Evolutionary conservation across 2,113 vertebrate genomes (phyloP).

Genomic region (Apus apus): DNA sequence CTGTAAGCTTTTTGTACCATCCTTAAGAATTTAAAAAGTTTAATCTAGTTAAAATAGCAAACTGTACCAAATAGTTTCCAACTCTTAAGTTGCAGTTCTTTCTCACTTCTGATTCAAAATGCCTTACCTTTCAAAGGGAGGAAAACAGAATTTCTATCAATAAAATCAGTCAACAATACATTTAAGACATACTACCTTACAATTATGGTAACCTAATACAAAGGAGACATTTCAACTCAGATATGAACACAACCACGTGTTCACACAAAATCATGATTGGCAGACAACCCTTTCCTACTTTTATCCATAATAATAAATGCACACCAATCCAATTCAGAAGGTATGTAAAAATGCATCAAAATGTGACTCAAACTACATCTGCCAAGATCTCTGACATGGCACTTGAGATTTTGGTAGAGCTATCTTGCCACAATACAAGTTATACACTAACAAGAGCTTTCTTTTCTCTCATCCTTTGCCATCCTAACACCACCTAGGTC

Average conservation of each 20-base stretch:
- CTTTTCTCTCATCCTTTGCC: background rate
- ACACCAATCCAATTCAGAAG: background rate
- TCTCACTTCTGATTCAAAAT: background rate
- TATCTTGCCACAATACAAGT: background rate
- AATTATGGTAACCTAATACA: background rate
- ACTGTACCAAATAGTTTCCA: background rate
- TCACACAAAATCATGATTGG: rapidly evolving
- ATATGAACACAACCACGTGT: rapidly evolving
- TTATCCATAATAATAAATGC: background rate
- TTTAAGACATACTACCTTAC: background rate
- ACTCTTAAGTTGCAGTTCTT: background rate
- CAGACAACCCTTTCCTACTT: background rate
- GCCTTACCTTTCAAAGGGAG: background rate
- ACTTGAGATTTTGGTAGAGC: background rate
- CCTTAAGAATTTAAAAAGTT: background rate
- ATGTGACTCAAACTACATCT: background rate
- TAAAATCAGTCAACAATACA: background rate
- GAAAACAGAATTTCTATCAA: background rate
- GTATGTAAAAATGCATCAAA: background rate
- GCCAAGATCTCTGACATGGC: background rate
- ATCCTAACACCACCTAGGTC: background rate
- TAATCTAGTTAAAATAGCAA: background rate
- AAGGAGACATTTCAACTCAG: background rate
- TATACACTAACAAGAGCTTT: background rate
- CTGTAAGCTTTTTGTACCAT: background rate